phyloP scores from a whole-genome alignment of 2,797 vertebrate species.

The Gephyroberyx darwinii region DNA sequence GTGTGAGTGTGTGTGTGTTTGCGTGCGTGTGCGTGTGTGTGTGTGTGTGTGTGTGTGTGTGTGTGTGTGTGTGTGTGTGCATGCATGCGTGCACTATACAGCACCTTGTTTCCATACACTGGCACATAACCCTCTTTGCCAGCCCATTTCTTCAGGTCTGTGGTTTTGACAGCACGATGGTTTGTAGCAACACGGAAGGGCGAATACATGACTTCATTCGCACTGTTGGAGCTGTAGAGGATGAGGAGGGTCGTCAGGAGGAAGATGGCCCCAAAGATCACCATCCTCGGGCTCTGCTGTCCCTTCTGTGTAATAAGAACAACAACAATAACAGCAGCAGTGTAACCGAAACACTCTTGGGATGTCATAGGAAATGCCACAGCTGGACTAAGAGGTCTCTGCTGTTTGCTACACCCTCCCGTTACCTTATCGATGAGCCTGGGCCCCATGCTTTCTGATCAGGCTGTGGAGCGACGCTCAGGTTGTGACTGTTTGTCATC shows the following conservation, averaged over 20 bases:
- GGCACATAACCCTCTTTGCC: constrained; percentile 86
- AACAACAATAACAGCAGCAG: background rate
- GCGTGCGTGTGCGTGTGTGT: background rate
- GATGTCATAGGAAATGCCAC: too few species aligned
- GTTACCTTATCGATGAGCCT: constrained; percentile 75
- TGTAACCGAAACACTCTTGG: background rate
- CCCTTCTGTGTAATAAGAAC: constrained; percentile 51
- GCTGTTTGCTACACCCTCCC: constrained; percentile 31
- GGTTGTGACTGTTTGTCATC: constrained; percentile 56
- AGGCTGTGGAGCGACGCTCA: constrained; percentile 43
- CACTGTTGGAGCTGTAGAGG: constrained; percentile 91
- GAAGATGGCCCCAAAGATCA: constrained; percentile 87
- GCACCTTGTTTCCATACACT: constrained; percentile 90
- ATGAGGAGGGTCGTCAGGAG: constrained; percentile 93
- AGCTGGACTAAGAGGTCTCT: background rate
- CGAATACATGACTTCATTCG: constrained; percentile 77
- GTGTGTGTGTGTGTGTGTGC: background rate
- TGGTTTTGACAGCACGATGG: constrained; percentile 61
- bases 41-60: too few species aligned
- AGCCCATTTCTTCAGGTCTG: constrained; percentile 90
- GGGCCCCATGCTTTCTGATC: constrained; percentile 75
- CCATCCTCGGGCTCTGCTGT: constrained; percentile 86
- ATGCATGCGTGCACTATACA: background rate
- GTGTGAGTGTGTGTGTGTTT: too few species aligned
- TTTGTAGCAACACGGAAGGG: constrained; percentile 69